Evolutionary conservation across 37 sponge, comb jelly and placozoan genomes (phyloP).

Genomic region (Agelas oroides): DNA sequence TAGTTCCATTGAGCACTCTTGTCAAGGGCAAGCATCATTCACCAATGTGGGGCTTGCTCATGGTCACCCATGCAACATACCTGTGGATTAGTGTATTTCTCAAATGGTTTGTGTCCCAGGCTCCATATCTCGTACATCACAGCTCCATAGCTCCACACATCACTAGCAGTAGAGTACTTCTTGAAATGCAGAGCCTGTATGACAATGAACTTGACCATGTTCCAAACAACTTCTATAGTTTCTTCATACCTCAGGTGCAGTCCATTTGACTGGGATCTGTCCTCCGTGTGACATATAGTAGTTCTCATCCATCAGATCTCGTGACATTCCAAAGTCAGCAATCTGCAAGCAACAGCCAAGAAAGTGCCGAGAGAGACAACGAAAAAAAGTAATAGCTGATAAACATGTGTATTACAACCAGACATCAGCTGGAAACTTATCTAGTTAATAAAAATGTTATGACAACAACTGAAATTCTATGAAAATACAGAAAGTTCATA

Average conservation of each 20-base stretch:
- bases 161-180: constrained; percentile 62
- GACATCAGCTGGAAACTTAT: too few species aligned
- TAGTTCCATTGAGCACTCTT: too few species aligned
- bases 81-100: constrained; percentile 17
- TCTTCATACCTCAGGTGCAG: constrained; percentile 37
- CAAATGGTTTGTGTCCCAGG: constrained; percentile 70
- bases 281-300: constrained; percentile 45
- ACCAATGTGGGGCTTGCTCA: too few species aligned
- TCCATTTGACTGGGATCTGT: constrained; percentile 57
- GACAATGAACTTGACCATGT: neutral
- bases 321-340: constrained; percentile 64
- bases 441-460: too few species aligned
- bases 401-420: too few species aligned
- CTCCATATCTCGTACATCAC: constrained; percentile 67
- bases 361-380: too few species aligned
- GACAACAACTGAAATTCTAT: too few species aligned
- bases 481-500: too few species aligned
- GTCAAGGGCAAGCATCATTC: too few species aligned
- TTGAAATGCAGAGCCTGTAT: constrained; percentile 32
- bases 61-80: too few species aligned
- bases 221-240: too few species aligned
- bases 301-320: constrained; percentile 38
- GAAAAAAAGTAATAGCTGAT: too few species aligned
- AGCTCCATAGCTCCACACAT: constrained; percentile 54
- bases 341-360: constrained; percentile 24